Percentiles rank a stretch among this genome's conserved stretches.
Conservation (phyloP, 37 sponge, comb jelly and placozoan species). For the Beroe ovata region DNA sequence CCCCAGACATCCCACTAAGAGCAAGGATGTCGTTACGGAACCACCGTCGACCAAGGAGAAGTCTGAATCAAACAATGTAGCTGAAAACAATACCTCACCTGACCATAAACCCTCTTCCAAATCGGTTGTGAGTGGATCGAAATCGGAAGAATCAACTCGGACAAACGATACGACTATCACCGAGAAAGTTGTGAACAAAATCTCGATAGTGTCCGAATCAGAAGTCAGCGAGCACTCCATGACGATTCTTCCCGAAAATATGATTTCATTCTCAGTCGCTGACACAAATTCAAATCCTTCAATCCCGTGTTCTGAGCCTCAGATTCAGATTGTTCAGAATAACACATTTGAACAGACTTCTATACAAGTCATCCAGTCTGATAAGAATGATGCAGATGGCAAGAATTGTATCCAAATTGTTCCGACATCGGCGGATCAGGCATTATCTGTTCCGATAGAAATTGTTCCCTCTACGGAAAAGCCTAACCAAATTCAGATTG, state of each 20-base stretch:
- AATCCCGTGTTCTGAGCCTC: neutral
- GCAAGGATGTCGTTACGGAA: neutral
- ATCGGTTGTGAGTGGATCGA: neutral
- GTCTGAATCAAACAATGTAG: neutral
- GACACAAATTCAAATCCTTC: too few species aligned
- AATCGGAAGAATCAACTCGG: neutral
- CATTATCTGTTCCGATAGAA: neutral
- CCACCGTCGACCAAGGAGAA: neutral
- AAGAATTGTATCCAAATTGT: neutral
- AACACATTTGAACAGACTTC: neutral
- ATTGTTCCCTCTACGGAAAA: neutral
- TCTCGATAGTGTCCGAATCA: neutral
- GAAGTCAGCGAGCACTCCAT: neutral
- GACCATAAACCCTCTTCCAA: neutral
- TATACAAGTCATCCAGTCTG: neutral
- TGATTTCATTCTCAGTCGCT: neutral
- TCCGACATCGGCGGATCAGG: neutral
- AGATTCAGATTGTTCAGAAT: slow-evolving; percentile 4
- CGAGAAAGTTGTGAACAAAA: neutral
- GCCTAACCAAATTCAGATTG: slow-evolving; percentile 24
- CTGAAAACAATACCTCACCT: neutral
- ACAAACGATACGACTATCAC: neutral
- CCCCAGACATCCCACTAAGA: neutral
- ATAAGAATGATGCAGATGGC: neutral
- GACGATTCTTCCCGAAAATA: slow-evolving; percentile 23